Evolutionary conservation across 2,113 vertebrate species (phyloP), one percentile per base, ranked within the genome.

Genomic region (Gallinago paraguaiae): DNA sequence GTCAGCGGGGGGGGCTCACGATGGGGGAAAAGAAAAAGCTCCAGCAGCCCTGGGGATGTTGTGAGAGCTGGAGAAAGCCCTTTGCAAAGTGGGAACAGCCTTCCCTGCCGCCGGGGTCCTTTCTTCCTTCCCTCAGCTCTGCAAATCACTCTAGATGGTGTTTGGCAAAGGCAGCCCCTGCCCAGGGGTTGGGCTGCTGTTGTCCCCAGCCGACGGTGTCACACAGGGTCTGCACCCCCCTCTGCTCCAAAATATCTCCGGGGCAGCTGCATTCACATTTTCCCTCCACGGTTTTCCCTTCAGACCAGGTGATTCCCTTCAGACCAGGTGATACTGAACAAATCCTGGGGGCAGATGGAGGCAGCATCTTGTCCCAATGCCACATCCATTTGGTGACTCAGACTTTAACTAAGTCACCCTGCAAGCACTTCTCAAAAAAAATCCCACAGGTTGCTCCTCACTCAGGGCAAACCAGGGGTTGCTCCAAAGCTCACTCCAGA

Each of bases 61-160:
- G 82, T 51, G 88, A 83, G 68, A 83, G 90, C 68, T 76, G 53
- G n/a, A 64, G 50, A 95, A 95, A 95, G 46, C 33, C 10, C 3
- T 76, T 67, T 77, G 33, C 63, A 17, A 71, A 91, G 89, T 14
- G 23, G 22, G 71, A 86, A 67, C 18, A 3, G 71, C 33, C 71
- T 83, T 60, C 68, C 35, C 64, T 59, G 22, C 39, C 1, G 1
- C 56, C 25, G 75, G 35, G 51, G 20, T 69, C 60, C 59, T 60
- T 84, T 6, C 77, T 88, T 86, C 46, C 1, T 59, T 69, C 80
- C 13, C 72, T 67, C 79, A 67, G 75, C 35, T 64, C 88, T 67
- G 76, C 63, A 92, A 57, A 72, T 69, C 50, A 17, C 71, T 41
- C 75, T 45, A 12, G 41, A 46, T 0, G 7, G 35, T 23, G 9